phyloP scores from a whole-genome alignment of 2,888 invertebrate genomes.

The Heliconius ethilla region DNA sequence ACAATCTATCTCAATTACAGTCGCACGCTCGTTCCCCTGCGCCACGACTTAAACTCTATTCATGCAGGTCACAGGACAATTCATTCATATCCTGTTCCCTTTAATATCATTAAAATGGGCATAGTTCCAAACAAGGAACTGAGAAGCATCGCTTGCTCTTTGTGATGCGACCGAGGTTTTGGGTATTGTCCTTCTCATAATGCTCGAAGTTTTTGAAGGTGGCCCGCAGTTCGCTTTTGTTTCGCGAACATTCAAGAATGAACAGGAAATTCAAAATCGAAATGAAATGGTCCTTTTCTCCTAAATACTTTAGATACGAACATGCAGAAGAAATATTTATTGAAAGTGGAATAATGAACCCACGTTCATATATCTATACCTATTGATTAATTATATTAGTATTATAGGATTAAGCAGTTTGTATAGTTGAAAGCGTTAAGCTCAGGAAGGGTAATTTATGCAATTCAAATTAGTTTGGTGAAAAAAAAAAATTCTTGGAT shows the following conservation, averaged over 20 bases:
- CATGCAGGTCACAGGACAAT: neutral
- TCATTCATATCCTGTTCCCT: constrained; percentile 14
- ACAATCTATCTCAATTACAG: too few species aligned
- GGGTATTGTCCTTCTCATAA: constrained; percentile 26
- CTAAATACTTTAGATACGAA: neutral
- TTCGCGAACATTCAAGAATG: constrained; percentile 1
- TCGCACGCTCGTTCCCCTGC: too few species aligned
- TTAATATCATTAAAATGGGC: constrained; percentile 30
- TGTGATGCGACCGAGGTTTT: constrained; percentile 8
- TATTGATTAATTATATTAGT: neutral
- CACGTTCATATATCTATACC: too few species aligned
- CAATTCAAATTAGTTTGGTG: neutral
- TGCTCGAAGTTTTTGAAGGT: constrained; percentile 33
- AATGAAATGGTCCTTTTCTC: neutral
- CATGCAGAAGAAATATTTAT: too few species aligned
- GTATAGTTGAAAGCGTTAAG: neutral
- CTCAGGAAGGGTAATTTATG: neutral
- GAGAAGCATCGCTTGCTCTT: constrained; percentile 15
- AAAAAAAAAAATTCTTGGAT: too few species aligned
- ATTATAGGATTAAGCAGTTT: neutral
- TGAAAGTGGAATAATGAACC: too few species aligned
- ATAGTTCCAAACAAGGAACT: constrained; percentile 34
- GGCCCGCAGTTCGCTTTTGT: constrained; percentile 5
- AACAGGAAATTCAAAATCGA: constrained; percentile 19
- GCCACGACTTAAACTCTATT: neutral